Evolutionary conservation across 2,113 vertebrate genomes (phyloP).

Genomic region (Ivindomyrus marchei): DNA sequence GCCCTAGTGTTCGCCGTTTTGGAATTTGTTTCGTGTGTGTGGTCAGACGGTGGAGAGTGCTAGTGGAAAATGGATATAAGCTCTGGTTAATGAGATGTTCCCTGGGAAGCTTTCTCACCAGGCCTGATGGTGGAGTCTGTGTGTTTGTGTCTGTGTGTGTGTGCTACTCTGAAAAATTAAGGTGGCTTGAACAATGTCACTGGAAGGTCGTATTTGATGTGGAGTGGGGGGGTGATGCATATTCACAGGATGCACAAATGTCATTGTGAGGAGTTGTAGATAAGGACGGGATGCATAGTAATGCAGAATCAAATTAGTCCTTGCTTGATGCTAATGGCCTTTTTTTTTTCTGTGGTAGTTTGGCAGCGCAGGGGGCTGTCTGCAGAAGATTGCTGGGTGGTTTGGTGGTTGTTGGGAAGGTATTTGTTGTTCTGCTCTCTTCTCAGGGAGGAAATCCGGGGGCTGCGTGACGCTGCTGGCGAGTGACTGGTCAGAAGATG

Average conservation of each 20-base stretch:
- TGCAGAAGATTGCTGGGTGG: neutral
- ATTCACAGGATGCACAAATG: conserved; percentile 24
- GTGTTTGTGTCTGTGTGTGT: neutral
- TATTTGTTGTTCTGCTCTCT: conserved; percentile 43
- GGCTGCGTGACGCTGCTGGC: conserved; percentile 48
- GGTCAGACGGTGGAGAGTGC: neutral
- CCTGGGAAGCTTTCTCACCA: neutral
- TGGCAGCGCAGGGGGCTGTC: neutral
- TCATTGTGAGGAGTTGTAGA: conserved; percentile 21
- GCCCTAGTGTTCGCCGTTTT: neutral
- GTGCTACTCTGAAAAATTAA: conserved; percentile 34
- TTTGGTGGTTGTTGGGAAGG: conserved; percentile 18
- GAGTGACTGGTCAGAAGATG: conserved; percentile 80
- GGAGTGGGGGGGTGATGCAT: conserved; percentile 24
- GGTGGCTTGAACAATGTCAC: conserved; percentile 21
- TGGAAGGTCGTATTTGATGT: conserved; percentile 39
- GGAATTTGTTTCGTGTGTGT: neutral
- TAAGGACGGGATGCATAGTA: neutral
- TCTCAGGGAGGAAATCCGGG: conserved; percentile 49
- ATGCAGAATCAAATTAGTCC: neutral
- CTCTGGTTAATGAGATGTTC: neutral
- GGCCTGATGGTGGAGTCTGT: conserved; percentile 11
- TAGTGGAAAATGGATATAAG: neutral
- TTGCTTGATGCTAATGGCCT: neutral
- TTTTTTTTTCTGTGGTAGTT: neutral